A percentile compares a stretch with the other conserved stretches of the same genome.
Evolutionary conservation across 2,113 vertebrate species (phyloP).

Genomic region (Sclerurus mexicanus): DNA sequence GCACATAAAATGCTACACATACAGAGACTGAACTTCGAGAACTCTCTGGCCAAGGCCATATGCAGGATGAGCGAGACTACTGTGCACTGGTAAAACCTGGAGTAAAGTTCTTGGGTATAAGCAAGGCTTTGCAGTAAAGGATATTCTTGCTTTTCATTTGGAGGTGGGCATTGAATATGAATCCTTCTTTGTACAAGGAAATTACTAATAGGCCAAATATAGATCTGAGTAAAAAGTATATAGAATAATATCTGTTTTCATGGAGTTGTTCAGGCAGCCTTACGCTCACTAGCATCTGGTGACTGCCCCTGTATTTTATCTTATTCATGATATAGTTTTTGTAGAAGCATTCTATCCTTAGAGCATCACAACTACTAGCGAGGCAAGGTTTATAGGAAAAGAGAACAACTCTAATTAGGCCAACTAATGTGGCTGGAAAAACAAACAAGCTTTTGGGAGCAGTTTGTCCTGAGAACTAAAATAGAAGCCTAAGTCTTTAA

Average conservation of each 20-base stretch:
- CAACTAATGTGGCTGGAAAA: background rate
- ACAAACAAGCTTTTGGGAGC: background rate
- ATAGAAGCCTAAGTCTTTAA: background rate
- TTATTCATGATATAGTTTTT: background rate
- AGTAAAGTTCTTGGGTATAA: background rate
- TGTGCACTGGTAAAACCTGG: background rate
- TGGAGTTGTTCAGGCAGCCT: background rate
- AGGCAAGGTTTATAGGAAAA: background rate
- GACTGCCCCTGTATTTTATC: background rate
- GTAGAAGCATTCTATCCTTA: background rate
- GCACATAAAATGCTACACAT: background rate
- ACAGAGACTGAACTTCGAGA: background rate
- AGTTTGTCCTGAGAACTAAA: background rate
- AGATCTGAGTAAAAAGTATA: background rate
- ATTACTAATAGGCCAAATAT: background rate
- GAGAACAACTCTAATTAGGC: background rate
- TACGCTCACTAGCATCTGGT: background rate
- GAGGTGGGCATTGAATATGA: background rate
- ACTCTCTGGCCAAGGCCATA: background rate
- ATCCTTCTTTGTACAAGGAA: background rate
- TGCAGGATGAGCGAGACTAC: background rate
- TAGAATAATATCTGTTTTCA: background rate
- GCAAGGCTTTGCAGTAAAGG: background rate
- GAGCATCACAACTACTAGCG: background rate
- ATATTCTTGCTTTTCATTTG: background rate